A percentile compares a stretch with the other conserved stretches of the same genome.
Evolutionary conservation across 2,113 vertebrate genomes (phyloP).

Genomic region (Galemys pyrenaicus): DNA sequence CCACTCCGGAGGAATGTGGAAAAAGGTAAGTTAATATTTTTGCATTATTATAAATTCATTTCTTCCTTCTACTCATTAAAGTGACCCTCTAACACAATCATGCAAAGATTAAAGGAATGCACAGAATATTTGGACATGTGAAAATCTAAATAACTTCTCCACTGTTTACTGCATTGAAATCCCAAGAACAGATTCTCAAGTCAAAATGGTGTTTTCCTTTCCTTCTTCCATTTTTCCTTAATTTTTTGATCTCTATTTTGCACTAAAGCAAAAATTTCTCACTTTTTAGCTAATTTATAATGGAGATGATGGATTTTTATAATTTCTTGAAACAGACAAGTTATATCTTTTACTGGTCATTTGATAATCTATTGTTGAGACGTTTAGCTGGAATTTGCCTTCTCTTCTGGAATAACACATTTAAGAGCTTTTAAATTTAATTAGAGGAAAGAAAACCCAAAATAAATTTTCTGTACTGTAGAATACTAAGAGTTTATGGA

Average conservation of each 20-base stretch:
- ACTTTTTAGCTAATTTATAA: background rate
- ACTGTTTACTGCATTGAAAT: background rate
- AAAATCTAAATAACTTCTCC: background rate
- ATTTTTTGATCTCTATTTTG: background rate
- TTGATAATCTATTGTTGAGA: background rate
- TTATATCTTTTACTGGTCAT: background rate
- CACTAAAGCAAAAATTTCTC: background rate
- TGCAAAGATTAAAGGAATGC: background rate
- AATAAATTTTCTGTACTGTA: background rate
- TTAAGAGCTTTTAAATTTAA: background rate
- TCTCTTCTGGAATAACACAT: background rate
- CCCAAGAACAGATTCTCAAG: background rate
- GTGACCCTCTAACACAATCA: background rate
- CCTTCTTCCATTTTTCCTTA: background rate
- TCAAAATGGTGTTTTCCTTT: constrained; percentile 4
- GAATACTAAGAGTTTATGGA: background rate
- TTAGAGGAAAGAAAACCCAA: background rate
- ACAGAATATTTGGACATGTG: background rate
- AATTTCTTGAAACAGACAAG: background rate
- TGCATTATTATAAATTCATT: background rate
- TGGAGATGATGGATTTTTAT: background rate
- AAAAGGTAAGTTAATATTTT: constrained; percentile 46
- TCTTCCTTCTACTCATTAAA: background rate
- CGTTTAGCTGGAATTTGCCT: background rate
- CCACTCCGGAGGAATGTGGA: background rate